Evolutionary conservation across 2,797 vertebrate species (phyloP), one percentile per base, ranked within the genome.

Genomic region (Uromys caudimaculatus): DNA sequence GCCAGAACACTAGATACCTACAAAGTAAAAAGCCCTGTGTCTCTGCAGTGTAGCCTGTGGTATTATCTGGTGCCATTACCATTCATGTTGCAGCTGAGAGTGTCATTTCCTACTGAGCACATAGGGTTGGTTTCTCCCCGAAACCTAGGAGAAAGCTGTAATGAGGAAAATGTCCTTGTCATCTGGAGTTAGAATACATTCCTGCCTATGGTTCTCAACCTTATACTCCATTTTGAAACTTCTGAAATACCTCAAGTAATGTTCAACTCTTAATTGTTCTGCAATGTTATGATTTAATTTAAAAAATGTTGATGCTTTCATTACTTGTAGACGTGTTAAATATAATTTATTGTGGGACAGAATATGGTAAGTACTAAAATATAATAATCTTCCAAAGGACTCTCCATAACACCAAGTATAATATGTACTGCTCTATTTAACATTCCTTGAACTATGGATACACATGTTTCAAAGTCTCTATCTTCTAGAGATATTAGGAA

Each of bases 201-300:
- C 35, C 52, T 75, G 38, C 24, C 76, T 4, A 7, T 27, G 27
- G 7, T 91, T 94, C 38, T 94, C 92, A 78, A 32, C 21, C 23
- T 91, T 29, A 71, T 27, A 17, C 62, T 21, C 54, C 35, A 60
- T 67, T 81, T 83, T 54, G 64, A 96, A 89, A 2, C 41, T 93
- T 95, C 35, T 13, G 6, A 50, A 54, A 13, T 77, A 60, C 75
- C 78, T 75, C 56, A 93, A 88, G 44, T 75, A 75, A 85, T 50
- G 77, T 21, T 76, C 79, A 89, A 83, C 12, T 3, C 56, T 94
- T 76, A 75, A 58, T 84, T 93, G 67, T 41, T 50, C 54, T 64
- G 69, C n/a, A 67, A 75, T 52, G 62, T 89, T 95, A 27, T 87
- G 50, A 75, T 95, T 95, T 93, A 93, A 90, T 95, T 94, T 89